Evolutionary conservation across 2,888 invertebrate species (phyloP).

Genomic region (Drosophila vallismaia): DNA sequence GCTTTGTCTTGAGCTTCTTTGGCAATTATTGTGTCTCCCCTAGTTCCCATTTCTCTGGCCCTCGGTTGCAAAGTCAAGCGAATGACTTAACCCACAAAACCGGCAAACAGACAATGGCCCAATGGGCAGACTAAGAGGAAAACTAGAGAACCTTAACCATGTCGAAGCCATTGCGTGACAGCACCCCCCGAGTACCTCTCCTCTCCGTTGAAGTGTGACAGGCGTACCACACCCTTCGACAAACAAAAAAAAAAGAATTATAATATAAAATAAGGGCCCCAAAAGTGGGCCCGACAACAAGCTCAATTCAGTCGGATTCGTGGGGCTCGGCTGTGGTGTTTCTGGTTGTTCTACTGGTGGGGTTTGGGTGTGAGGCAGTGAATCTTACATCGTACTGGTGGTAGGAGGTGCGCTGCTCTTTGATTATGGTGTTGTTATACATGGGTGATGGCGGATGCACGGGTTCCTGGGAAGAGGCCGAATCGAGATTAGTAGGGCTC

Average conservation of each 20-base stretch:
- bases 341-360: slow-evolving; percentile 24
- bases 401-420: slow-evolving; percentile 83
- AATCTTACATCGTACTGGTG: slow-evolving; percentile 84
- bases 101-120: slow-evolving; percentile 32
- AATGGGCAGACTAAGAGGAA: slow-evolving; percentile 12
- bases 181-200: slow-evolving; percentile 27
- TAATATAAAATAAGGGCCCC: slow-evolving; percentile 21
- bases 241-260: neutral
- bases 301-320: slow-evolving; percentile 47
- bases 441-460: slow-evolving; percentile 83
- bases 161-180: slow-evolving; percentile 66
- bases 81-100: slow-evolving; percentile 70
- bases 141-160: slow-evolving; percentile 33
- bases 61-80: slow-evolving; percentile 64
- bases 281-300: slow-evolving; percentile 51
- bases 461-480: slow-evolving; percentile 59
- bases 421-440: slow-evolving; percentile 80
- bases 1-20: slow-evolving; percentile 28
- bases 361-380: slow-evolving; percentile 16
- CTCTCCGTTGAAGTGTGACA: slow-evolving; percentile 64
- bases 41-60: slow-evolving; percentile 11
- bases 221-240: slow-evolving; percentile 42
- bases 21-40: slow-evolving; percentile 46
- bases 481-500: slow-evolving; percentile 40
- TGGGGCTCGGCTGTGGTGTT: slow-evolving; percentile 19